phyloP scores from a whole-genome alignment of 2,113 vertebrate genomes.

The Entelurus aequoreus region DNA sequence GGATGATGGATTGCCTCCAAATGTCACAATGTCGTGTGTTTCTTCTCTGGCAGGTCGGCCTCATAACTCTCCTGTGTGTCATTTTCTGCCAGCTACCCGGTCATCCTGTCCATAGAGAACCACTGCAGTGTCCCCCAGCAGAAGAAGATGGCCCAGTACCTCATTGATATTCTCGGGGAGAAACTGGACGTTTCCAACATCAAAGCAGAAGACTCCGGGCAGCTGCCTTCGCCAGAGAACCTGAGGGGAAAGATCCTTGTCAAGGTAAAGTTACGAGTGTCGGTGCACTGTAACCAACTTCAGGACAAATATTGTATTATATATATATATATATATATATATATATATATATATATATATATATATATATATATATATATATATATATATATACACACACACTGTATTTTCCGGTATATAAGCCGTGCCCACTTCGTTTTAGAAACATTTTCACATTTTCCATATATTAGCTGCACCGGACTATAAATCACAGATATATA shows the following conservation, averaged over 20 bases:
- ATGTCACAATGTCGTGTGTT: background rate
- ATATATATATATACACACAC: too few relatives aligned
- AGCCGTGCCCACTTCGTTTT: too few relatives aligned
- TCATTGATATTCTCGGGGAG: slow-evolving; percentile 86
- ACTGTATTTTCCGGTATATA: too few relatives aligned
- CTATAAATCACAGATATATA: too few relatives aligned
- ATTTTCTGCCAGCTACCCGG: slow-evolving; percentile 78
- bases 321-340: too few relatives aligned
- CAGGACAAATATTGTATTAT: too few relatives aligned
- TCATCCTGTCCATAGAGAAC: slow-evolving; percentile 96
- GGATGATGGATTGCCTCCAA: background rate
- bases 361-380: too few relatives aligned
- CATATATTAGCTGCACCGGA: too few relatives aligned
- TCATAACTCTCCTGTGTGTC: slow-evolving; percentile 6
- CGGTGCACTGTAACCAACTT: background rate
- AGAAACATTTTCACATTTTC: too few relatives aligned
- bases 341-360: too few relatives aligned
- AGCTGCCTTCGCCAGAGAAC: slow-evolving; percentile 84
- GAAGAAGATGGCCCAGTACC: slow-evolving; percentile 96
- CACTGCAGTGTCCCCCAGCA: slow-evolving; percentile 95
- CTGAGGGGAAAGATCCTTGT: slow-evolving; percentile 93
- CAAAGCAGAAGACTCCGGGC: slow-evolving; percentile 68
- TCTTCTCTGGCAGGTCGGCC: background rate
- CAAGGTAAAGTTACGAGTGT: slow-evolving; percentile 74
- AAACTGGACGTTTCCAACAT: slow-evolving; percentile 87